Evolutionary conservation across 2,888 invertebrate species (phyloP).

Genomic region (Euzophera pinguis): DNA sequence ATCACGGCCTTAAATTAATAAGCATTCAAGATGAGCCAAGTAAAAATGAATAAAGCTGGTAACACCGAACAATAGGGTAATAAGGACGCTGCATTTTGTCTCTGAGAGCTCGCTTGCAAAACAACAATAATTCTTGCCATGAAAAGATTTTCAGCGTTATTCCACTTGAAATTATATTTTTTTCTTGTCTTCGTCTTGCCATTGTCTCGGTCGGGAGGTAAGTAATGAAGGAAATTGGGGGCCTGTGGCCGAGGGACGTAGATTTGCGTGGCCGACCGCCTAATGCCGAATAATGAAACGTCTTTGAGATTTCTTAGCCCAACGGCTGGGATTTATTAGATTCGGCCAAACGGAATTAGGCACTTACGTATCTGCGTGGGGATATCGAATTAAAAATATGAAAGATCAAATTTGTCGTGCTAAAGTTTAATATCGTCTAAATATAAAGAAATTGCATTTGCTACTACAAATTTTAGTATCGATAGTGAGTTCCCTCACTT

Average conservation of each 20-base stretch:
- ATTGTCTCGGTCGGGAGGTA: conserved; percentile 78
- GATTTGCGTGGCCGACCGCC: conserved; percentile 74
- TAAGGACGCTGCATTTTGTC: conserved; percentile 79
- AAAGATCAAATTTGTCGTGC: background rate
- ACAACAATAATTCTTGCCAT: conserved; percentile 79
- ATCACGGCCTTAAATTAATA: conserved; percentile 79
- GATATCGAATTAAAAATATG: conserved; percentile 14
- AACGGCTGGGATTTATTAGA: conserved; percentile 69
- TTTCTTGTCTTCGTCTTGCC: conserved; percentile 76
- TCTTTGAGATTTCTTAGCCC: conserved; percentile 66
- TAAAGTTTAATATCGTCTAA: background rate
- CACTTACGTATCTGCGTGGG: conserved; percentile 35
- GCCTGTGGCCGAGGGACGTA: conserved; percentile 61
- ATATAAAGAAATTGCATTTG: background rate
- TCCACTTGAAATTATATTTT: conserved; percentile 79
- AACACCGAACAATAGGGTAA: conserved; percentile 77
- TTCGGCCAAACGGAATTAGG: conserved; percentile 64
- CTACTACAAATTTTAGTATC: too few species aligned
- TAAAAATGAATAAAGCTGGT: conserved; percentile 79
- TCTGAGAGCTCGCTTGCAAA: conserved; percentile 78
- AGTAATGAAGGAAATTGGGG: conserved; percentile 80
- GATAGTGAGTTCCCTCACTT: too few species aligned
- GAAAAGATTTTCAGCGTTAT: conserved; percentile 80
- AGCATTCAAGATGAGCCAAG: conserved; percentile 80
- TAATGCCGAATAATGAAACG: conserved; percentile 77